Evolutionary conservation across 1,140 invertebrate genomes (phyloP), one percentile per base, ranked within the genome.

Genomic region (Trichomalopsis sarcophagae): DNA sequence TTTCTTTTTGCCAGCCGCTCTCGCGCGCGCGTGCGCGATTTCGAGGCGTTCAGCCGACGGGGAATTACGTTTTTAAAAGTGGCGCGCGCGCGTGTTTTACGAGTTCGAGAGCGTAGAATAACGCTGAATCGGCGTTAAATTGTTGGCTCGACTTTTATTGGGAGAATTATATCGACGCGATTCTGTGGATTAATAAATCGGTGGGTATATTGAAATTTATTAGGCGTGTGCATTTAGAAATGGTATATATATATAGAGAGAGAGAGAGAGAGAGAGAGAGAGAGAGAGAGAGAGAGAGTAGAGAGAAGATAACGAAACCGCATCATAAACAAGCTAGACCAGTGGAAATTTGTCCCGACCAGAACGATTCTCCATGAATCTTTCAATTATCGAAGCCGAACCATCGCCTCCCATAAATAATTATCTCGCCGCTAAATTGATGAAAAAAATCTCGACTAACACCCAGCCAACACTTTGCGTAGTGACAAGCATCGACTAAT

Each of bases 321-420:
- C 47, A 50, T 50, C 21, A n/a, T 68, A 79, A 78, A 78, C 50
- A 78, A 78, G 50, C 5, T 44, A 44, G 6, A 66, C 30, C 33
- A 30, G 69, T 27, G 27, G 10, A 50, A 73, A 81, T 81, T 81
- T 81, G 68, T 81, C 68, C 66, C 23, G 7, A 71, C 23, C 11
- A 14, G 44, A 81, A 10, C 40, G 66, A 10, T 5, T 71, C 9
- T 50, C 68, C 21, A 50, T 71, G n/a, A 81, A 73, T 81, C 79
- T 47, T 47, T 9, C 36, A 33, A 50, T 81, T 23, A 71, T 81
- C 40, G 40, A 81, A 73, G 2, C 68, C 79, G 47, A 50, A 2
- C 13, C n/a, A 71, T 81, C 68, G n/a, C 23, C 14, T 30, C 68
- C 13, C 79, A 71, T 81, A 73, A 81, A 81, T 81, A 81, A 44